Base-by-base conservation (phyloP, 2,113 vertebrate genomes). In the Poecilia latipinna region DNA sequence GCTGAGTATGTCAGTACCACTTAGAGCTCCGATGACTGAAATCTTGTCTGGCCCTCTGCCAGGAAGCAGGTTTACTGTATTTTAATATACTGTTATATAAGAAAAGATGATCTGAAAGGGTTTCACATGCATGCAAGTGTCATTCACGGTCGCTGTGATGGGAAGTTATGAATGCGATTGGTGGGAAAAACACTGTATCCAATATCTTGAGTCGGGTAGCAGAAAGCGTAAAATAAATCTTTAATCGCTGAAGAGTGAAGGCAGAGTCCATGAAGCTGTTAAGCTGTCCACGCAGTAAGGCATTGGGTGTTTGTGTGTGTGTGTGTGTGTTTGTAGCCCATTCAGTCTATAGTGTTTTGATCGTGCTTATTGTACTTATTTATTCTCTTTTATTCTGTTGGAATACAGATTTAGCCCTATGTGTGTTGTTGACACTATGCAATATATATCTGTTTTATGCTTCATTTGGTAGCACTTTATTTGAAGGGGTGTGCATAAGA, bases 211-310 rank as follows among this genome's bases (percentile, higher is more conserved):
- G 66, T 32, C 39, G 19, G 83, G 61, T 74, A 64, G 65, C 68
- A 61, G 70, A 74, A 77, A 84, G 67, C 70, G 80, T 82, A 42
- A 84, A 87, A 87, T 78, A 83, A 74, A 84, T 75, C 68, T 85
- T 82, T 82, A 82, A 78, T 74, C 72, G 68, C 48, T 48, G 29
- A 68, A 64, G 72, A 78, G 63, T 54, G 72, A 80, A 85, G 73
- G 77, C 31, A 62, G 22, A 35, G 62, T 72, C 74, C 80, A 79
- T 24, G 70, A 79, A 86, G 81, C 80, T 33, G 70, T 76, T 66
- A 37, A 79, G 51, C 68, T 65, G 62, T 69, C 33, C 75, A 57
- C 54, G 72, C 68, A 82, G 63, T 62, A 32, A 66, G 35, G 22
- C 61, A 35, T 64, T 65, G 19, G 48, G 60, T 65, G 44, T 63